phyloP scores from a whole-genome alignment of 92 coral and sea anemone genomes.

The Phenganax marumi region DNA sequence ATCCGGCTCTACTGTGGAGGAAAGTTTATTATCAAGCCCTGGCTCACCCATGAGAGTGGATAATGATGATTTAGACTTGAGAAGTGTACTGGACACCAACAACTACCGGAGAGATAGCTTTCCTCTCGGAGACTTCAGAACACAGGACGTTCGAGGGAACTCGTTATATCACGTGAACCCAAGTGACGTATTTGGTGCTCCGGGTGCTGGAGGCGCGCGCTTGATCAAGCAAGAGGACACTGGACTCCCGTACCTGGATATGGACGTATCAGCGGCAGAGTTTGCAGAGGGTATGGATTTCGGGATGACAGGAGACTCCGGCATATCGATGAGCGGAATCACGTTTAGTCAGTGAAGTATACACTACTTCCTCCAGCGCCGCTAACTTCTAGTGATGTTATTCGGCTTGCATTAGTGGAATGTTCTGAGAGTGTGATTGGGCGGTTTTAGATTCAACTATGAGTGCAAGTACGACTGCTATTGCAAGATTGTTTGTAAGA shows the following conservation, averaged over 20 bases:
- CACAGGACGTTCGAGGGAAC: conserved; percentile 22
- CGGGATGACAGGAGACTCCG: conserved; percentile 10
- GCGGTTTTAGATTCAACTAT: too few relatives aligned
- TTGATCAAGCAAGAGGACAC: conserved; percentile 33
- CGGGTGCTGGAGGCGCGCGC: conserved; percentile 5
- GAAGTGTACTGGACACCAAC: conserved; percentile 24
- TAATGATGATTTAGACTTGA: conserved; percentile 58
- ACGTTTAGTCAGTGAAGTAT: conserved; percentile 20
- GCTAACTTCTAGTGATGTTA: too few relatives aligned
- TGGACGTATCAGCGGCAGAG: conserved; percentile 18
- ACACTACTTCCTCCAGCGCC: too few relatives aligned
- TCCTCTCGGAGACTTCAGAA: conserved; percentile 16
- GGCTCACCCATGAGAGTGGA: conserved; percentile 92
- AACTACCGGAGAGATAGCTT: conserved; percentile 38
- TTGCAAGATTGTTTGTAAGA: too few relatives aligned
- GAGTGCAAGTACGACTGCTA: too few relatives aligned
- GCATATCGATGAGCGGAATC: conserved; percentile 27
- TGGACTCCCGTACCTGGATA: conserved; percentile 4
- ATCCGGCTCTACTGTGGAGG: conserved; percentile 40
- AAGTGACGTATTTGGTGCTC: conserved; percentile 31
- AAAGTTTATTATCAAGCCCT: conserved; percentile 71
- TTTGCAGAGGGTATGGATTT: conserved; percentile 35
- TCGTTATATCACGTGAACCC: conserved; percentile 38
- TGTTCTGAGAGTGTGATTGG: too few relatives aligned
- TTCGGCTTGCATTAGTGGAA: too few relatives aligned